A percentile compares a stretch with the other conserved stretches of the same genome.
These are phyloP conservation scores for Microvelia longipes DNA, from an alignment of 1,140 invertebrate genomes.

Conservation along the genomic window DNA sequence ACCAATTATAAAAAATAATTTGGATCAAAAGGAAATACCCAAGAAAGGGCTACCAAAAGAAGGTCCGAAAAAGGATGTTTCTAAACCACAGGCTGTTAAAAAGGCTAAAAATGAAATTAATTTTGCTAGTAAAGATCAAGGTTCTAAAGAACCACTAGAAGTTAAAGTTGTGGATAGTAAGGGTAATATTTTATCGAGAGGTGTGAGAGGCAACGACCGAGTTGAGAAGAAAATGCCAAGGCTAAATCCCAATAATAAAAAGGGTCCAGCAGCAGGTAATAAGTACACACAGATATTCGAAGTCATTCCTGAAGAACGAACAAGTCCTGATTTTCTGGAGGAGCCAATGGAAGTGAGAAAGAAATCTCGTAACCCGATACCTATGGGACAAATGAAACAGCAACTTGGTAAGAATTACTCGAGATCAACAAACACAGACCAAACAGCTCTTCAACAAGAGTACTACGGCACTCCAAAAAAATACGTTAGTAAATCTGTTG, in stretches of 20 bases:
- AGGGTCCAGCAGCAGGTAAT: background rate
- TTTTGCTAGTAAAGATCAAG: conserved; percentile 5
- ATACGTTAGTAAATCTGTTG: background rate
- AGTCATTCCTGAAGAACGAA: conserved; percentile 22
- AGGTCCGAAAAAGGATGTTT: conserved; percentile 4
- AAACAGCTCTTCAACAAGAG: background rate
- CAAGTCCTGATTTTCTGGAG: background rate
- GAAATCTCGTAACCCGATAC: background rate
- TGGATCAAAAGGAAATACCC: conserved; percentile 3
- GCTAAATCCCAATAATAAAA: background rate
- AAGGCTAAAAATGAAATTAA: background rate
- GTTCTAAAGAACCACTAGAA: background rate
- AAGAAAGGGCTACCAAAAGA: conserved; percentile 4
- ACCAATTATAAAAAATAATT: conserved; percentile 1
- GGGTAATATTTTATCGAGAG: background rate
- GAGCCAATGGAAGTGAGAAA: background rate
- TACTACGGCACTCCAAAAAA: background rate
- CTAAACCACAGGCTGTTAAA: background rate
- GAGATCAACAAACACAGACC: background rate
- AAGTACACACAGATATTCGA: conserved; percentile 19
- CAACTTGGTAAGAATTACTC: background rate
- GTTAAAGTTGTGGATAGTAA: background rate
- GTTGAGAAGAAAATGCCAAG: conserved; percentile 9
- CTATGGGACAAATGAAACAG: background rate
- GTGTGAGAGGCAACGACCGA: background rate